These are phyloP conservation scores for Hyperoplus immaculatus DNA, from an alignment of 2,797 vertebrate species.

Conservation along the genomic window DNA sequence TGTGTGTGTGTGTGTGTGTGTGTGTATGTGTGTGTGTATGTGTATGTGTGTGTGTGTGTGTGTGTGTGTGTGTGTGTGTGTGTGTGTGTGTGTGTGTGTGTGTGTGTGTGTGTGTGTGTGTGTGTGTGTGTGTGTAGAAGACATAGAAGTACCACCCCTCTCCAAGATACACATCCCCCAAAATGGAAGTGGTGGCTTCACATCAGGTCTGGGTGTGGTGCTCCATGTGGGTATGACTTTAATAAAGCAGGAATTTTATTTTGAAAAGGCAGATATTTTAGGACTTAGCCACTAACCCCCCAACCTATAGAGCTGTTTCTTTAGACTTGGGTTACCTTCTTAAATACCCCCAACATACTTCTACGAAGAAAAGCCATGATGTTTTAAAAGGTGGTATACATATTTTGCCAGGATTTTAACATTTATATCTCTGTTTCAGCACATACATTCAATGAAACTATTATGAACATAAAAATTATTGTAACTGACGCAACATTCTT, in stretches of 20 bases:
- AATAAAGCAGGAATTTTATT: slow-evolving; percentile 77
- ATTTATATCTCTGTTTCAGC: not conserved
- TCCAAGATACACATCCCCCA: slow-evolving; percentile 55
- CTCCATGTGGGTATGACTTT: slow-evolving; percentile 60
- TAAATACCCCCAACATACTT: slow-evolving; percentile 24
- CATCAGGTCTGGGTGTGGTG: slow-evolving; percentile 63
- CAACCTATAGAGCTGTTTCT: slow-evolving; percentile 58
- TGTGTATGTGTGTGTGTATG: not conserved
- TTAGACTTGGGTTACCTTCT: slow-evolving; percentile 55
- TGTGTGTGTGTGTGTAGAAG: not conserved
- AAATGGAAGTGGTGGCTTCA: slow-evolving; percentile 56
- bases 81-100: not conserved
- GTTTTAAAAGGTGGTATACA: not conserved
- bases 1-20: slow-evolving; percentile 20
- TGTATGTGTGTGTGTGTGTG: slow-evolving; percentile 14
- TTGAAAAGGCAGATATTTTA: slow-evolving; percentile 65
- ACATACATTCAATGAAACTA: not conserved
- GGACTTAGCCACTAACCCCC: slow-evolving; percentile 39
- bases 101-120: no score
- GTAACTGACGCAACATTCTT: no score
- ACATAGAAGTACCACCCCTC: slow-evolving; percentile 1
- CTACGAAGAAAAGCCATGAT: not conserved
- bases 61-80: slow-evolving; percentile 27
- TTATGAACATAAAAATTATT: not conserved
- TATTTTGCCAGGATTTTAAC: not conserved